A percentile compares a stretch with the other conserved stretches of the same genome.
Conservation (phyloP, 2,113 vertebrate genomes). For the Cygnus atratus region DNA sequence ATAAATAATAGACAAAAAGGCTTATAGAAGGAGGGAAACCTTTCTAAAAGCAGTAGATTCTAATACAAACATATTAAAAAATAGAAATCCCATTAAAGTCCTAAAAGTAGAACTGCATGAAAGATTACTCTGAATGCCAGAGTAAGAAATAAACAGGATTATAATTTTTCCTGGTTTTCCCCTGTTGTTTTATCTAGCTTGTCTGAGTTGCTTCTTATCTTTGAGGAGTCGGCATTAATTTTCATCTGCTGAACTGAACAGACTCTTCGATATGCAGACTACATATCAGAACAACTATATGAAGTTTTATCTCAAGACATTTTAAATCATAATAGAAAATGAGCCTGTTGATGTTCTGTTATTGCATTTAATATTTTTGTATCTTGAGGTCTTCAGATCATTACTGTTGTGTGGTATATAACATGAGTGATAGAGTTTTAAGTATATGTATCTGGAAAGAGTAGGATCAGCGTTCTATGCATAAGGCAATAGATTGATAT, state of each 20-base stretch:
- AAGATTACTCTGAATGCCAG: background rate
- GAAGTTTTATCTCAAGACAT: background rate
- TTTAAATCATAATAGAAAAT: background rate
- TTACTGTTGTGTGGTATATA: background rate
- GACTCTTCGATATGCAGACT: background rate
- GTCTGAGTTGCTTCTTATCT: background rate
- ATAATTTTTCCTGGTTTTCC: background rate
- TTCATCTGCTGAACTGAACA: background rate
- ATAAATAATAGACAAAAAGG: background rate
- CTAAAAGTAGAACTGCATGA: background rate
- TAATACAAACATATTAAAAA: background rate
- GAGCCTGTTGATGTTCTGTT: background rate
- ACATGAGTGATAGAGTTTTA: background rate
- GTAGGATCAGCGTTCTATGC: background rate
- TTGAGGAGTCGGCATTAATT: background rate
- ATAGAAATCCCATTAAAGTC: background rate
- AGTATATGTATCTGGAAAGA: background rate
- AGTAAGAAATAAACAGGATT: background rate
- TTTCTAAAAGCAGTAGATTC: background rate
- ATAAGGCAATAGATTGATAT: background rate
- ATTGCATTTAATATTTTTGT: background rate
- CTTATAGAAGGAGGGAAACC: background rate
- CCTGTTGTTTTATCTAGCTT: background rate
- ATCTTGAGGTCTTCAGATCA: background rate
- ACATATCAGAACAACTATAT: background rate